Evolutionary conservation across 2,888 invertebrate species (phyloP), one percentile per base, ranked within the genome.

Genomic region (Chelonus formosanus): DNA sequence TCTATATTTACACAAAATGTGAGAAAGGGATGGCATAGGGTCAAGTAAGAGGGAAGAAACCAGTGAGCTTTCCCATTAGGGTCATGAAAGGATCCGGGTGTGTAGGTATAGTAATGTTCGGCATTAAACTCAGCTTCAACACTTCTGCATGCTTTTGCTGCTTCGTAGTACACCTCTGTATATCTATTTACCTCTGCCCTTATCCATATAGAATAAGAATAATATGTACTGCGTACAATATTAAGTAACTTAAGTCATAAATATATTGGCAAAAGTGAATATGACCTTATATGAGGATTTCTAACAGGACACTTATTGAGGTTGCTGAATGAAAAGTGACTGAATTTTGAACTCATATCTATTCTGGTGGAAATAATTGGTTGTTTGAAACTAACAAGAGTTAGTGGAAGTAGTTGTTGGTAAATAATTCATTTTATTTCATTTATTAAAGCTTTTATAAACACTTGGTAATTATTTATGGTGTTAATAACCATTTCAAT

Each of bases 31-130:
- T 5, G 20, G 6, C 20, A 40, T 5, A 56, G 58, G 58, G 40
- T 62, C 61, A 52, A 52, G 47, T 2, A 20, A 20, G 40, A 63
- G 20, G 45, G 45, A 68, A 53, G 64, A 40, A 67, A 32, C 45
- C 63, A 58, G 56, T 31, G 55, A 34, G 66, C 69, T 62, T 63
- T 65, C 52, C 70, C 70, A 71, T 71, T 71, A 72, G 65, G 65
- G 32, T 57, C 59, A 54, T 56, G 57, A 59, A 69, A 65, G 67
- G 70, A 71, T 72, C 68, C 67, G 57, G 53, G 59, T 67, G 20
- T 20, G 20, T 20, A 1, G 20, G 20, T 20, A 20, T 20, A 58
- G 63, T 71, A 73, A 73, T 73, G 65, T 53, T 56, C 52, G 57
- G 55, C 63, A 70, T 63, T 72, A 74, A 71, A 70, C 70, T 70